Base-by-base conservation (phyloP, 2,113 vertebrate genomes). In the Oplegnathus fasciatus region DNA sequence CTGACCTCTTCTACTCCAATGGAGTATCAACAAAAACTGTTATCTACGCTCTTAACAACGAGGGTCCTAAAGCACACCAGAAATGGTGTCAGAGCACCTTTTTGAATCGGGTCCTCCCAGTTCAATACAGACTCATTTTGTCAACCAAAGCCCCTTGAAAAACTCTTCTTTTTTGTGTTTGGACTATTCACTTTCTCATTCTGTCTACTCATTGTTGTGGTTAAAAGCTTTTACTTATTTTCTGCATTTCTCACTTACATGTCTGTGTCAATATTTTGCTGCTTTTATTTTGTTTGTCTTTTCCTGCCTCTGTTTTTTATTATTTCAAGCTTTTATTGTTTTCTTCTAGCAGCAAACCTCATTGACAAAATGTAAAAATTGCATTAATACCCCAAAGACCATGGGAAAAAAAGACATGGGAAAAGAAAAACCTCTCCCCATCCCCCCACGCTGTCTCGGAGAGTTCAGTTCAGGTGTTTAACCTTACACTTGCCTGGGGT, bases 1-100 rank as follows among this genome's bases (percentile, higher is more conserved):
- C 88, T 86, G 92, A 92, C 88, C 88, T 93, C 82, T 91, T 92
- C 79, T 78, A 84, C 85, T 82, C 74, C 78, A 80, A 82, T 84
- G 48, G 71, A 92, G 62, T 86, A 90, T 76, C 66, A 87, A 87
- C 84, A 91, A 87, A 86, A 91, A 75, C 75, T 72, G 64, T 84
- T 84, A 71, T 71, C 42, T 66, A 67, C 70, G 72, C 64, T 78
- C 22, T 60, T 44, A 74, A 84, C 60, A 64, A 67, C 6, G 0
- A 66, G 5, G 64, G n/a, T n/a, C 46, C 30, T 40, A 42, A 67
- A 70, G 22, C 81, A 58, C 37, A 54, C 9, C 11, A 32, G 52
- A 61, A 80, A 71, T 26, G 20, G 10, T 75, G 40, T 80, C 61
- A 24, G 15, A 46, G 9, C 10, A 44, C n/a, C 18, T 24, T 74